Base-by-base conservation (phyloP, 2,888 invertebrate species). In the Thereva unica region DNA sequence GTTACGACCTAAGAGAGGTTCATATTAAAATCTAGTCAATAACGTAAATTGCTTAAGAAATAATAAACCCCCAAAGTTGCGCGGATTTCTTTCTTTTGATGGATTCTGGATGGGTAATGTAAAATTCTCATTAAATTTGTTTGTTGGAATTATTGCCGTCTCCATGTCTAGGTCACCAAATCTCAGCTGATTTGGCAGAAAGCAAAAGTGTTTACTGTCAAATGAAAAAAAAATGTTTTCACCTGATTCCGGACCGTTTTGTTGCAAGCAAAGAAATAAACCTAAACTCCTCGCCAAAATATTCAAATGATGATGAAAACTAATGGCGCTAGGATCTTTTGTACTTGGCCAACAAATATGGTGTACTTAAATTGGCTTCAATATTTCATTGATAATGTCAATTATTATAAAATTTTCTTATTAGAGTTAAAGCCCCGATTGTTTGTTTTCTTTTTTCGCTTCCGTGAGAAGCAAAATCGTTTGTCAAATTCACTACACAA, bases 141-240 rank as follows among this genome's bases (percentile, higher is more conserved):
- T 35, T 44, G 34, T 64, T 61, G 61, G 23, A 9, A 40, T 61
- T 40, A 61, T 40, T 61, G 40, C 61, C 42, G 49, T 61, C 50
- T 50, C 61, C 23, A 23, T 23, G 23, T 61, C 52, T 41, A 49
- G 50, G 41, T 50, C 50, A 50, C 50, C 41, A 52, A 64, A 64
- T 44, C 53, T 53, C 64, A 64, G 64, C 64, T 64, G 64, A 64
- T 64, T 56, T 57, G 53, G 50, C 63, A 63, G 68, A 68, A 68
- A 68, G 66, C 66, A 68, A 68, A 68, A 68, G 68, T 68, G 44
- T 59, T 59, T 64, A 66, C 68, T 68, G 68, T 68, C 68, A 68
- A 68, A 64, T 23, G 23, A 23, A 50, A 64, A 64, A 56, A 64
- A 64, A 64, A 44, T 50, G 49, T 61, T 68, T 68, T 68, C 68